Evolutionary conservation across 2,888 invertebrate genomes (phyloP), one percentile per base, ranked within the genome.

Genomic region (Pterostichus madidus): DNA sequence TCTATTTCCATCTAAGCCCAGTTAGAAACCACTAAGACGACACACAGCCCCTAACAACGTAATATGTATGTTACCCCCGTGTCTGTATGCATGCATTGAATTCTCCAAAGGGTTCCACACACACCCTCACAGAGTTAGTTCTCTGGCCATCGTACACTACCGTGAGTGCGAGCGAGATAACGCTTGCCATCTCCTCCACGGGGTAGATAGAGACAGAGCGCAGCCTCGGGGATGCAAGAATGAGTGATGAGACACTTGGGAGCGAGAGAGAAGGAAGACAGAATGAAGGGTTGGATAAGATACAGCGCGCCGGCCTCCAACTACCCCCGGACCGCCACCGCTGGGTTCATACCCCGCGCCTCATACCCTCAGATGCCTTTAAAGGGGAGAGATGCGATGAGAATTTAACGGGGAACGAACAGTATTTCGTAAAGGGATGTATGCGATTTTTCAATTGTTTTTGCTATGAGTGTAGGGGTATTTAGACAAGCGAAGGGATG

Each of bases 201-300:
- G 2, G 83, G 7, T 17, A 49, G 39, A 76, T 0, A 61, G 49
- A 53, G 83, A 83, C 6, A 49, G 53, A 10, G 52, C 44, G 56
- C 13, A 17, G 71, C 76, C 83, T 76, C 77, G 68, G 83, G 83
- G 83, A 77, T 83, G 83, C 83, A 83, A 83, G 83, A 83, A 83
- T 83, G 83, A 83, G 77, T 83, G 83, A 83, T 83, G 83, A 83
- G 83, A 83, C 83, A 77, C 83, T 83, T 83, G 83, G 83, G 83
- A 83, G 77, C 52, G 31, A 77, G 77, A 49, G 83, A 83, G 83
- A 76, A 2, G 15, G 76, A n/a, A 13, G 52, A 17, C 13, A 64
- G 76, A 64, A 77, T 83, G 83, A 83, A 83, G 83, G 83, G 83
- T 83, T 83, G 83, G 83, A 83, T 83, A 83, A 83, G 83, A 83